Evolutionary conservation across 1,140 invertebrate genomes (phyloP).

Genomic region (Listronotus oregonensis): DNA sequence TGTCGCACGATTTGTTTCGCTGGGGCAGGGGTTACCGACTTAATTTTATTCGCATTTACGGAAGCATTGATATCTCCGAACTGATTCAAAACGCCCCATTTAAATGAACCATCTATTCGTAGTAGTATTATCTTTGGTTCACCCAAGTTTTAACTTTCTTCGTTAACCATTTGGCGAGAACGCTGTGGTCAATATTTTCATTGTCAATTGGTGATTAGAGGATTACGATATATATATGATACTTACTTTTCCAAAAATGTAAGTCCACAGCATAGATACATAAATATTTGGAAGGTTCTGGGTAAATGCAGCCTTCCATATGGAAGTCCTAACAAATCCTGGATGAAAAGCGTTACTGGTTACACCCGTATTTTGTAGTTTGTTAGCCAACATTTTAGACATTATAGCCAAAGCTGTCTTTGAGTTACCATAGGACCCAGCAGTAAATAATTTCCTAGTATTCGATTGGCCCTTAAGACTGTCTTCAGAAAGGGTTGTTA

Average conservation of each 20-base stretch:
- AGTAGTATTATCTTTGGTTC: too few species aligned
- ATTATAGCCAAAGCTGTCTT: constrained; percentile 46
- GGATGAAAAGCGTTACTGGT: constrained; percentile 60
- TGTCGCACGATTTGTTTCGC: too few species aligned
- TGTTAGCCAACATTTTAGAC: constrained; percentile 42
- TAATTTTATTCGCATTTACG: too few species aligned
- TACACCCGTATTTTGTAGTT: constrained; percentile 48
- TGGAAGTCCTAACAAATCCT: constrained; percentile 44
- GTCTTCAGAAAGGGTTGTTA: not conserved
- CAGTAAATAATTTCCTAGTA: not conserved
- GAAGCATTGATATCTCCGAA: too few species aligned
- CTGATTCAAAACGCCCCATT: too few species aligned
- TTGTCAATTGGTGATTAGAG: too few species aligned
- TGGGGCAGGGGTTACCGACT: too few species aligned
- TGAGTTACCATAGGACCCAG: constrained; percentile 41
- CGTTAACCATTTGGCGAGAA: too few species aligned
- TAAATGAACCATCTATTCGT: too few species aligned
- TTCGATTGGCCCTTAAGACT: not conserved
- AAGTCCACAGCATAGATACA: not conserved
- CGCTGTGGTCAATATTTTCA: too few species aligned
- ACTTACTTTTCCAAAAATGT: constrained; percentile 7
- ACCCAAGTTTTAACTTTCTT: too few species aligned
- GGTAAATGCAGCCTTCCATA: not conserved
- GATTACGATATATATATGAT: too few species aligned
- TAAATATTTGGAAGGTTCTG: not conserved